These are phyloP conservation scores for Clostera curtula DNA, from an alignment of 2,888 invertebrate species.

Conservation along the genomic window DNA sequence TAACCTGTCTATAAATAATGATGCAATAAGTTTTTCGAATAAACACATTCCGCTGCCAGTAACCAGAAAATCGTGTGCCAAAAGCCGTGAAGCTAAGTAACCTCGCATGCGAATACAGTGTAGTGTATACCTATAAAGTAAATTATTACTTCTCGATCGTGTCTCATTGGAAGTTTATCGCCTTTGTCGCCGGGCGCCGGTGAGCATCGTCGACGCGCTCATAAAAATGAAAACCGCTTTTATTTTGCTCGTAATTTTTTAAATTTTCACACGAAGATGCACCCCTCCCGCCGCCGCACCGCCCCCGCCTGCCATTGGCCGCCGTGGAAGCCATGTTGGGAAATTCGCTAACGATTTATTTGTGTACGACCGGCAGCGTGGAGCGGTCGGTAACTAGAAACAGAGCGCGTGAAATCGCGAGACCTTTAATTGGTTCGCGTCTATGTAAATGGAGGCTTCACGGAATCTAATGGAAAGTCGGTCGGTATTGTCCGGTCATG, in stretches of 20 bases:
- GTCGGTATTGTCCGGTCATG: conserved; percentile 42
- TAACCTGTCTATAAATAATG: too few species aligned
- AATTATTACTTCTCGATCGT: conserved; percentile 32
- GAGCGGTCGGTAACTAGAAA: conserved; percentile 35
- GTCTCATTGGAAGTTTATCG: conserved; percentile 31
- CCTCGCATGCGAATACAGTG: conserved; percentile 1
- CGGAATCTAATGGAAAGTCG: conserved; percentile 34
- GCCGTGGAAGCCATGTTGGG: conserved; percentile 63
- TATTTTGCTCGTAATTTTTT: conserved; percentile 48
- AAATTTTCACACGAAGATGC: conserved; percentile 54
- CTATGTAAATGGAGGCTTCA: conserved; percentile 26
- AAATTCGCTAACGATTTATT: conserved; percentile 65
- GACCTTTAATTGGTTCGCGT: conserved; percentile 27
- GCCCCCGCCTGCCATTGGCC: conserved; percentile 41
- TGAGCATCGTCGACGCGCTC: conserved; percentile 35
- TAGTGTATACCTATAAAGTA: conserved; percentile 17
- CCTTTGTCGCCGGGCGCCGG: conserved; percentile 21
- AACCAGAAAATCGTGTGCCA: too few species aligned
- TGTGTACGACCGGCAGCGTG: conserved; percentile 45
- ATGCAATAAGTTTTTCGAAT: too few species aligned
- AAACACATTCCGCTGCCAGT: too few species aligned
- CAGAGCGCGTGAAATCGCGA: conserved; percentile 36
- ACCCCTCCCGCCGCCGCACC: conserved; percentile 35
- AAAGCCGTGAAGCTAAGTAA: too few species aligned
- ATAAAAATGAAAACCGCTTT: conserved; percentile 45